Evolutionary conservation across 2,797 vertebrate genomes (phyloP).

Genomic region (Liparis tanakae): DNA sequence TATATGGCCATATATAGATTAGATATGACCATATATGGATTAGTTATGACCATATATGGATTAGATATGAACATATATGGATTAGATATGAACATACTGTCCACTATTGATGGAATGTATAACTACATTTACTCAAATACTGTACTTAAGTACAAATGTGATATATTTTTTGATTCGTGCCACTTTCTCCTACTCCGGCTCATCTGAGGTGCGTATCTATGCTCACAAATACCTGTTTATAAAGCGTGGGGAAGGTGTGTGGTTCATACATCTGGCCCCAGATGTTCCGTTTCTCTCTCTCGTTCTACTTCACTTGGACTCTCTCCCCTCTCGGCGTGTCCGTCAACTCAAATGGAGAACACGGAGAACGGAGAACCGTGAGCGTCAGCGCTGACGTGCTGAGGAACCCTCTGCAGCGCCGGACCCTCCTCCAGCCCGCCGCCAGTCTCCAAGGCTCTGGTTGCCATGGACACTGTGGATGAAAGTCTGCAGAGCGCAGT

Average conservation of each 20-base stretch:
- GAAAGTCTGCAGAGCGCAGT: conserved; percentile 47
- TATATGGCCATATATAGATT: too few relatives aligned
- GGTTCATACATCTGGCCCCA: not conserved
- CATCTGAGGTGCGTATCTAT: not conserved
- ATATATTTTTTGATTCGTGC: not conserved
- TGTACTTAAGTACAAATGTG: not conserved
- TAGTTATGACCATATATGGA: too few relatives aligned
- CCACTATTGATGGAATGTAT: too few relatives aligned
- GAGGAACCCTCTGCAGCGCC: conserved; percentile 47
- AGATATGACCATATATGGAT: too few relatives aligned
- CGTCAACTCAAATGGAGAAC: conserved; percentile 50
- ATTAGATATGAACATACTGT: too few relatives aligned
- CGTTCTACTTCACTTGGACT: conserved; percentile 3
- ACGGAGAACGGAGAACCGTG: conserved; percentile 52
- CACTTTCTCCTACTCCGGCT: not conserved
- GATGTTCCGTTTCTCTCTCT: conserved; percentile 11
- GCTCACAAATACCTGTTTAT: not conserved
- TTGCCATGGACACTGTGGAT: conserved; percentile 74
- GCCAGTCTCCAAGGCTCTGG: conserved; percentile 58
- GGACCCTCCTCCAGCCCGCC: conserved; percentile 60
- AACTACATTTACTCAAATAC: not conserved
- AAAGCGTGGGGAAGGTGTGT: not conserved
- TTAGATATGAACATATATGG: too few relatives aligned
- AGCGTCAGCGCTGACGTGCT: conserved; percentile 51
- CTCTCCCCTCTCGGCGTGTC: conserved; percentile 32